Evolutionary conservation across 92 coral and sea anemone species (phyloP).

Genomic region (Galaxea fascicularis): DNA sequence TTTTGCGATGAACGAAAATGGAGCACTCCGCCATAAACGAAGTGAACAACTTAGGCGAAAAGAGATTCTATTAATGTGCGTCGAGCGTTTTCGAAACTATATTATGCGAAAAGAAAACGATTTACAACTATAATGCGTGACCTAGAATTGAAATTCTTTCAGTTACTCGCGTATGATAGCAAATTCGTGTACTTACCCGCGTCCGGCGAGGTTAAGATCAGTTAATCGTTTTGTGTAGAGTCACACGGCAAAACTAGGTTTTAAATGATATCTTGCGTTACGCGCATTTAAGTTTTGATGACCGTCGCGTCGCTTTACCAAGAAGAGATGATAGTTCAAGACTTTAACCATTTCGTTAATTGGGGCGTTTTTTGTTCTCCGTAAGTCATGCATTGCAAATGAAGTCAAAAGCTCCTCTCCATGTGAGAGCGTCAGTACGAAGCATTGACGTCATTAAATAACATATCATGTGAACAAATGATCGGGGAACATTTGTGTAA

Average conservation of each 20-base stretch:
- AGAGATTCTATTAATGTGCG: background rate
- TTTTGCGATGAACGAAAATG: background rate
- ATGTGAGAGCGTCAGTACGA: background rate
- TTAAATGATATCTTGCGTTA: background rate
- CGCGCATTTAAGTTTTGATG: background rate
- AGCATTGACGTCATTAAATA: constrained; percentile 8
- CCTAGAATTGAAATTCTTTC: constrained; percentile 29
- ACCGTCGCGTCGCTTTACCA: constrained; percentile 13
- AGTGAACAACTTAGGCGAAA: background rate
- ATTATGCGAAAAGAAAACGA: background rate
- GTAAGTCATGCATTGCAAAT: constrained; percentile 53
- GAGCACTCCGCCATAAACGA: background rate
- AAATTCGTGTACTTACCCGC: constrained; percentile 8
- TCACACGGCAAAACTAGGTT: background rate
- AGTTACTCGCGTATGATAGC: background rate
- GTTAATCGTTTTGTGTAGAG: background rate
- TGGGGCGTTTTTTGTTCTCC: background rate
- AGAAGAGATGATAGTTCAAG: background rate
- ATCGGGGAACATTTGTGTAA: background rate
- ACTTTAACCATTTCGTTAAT: background rate
- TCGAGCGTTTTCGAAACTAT: background rate
- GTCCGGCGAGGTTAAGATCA: background rate
- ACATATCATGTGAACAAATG: background rate
- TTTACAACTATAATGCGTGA: constrained; percentile 24
- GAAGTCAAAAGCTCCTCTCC: background rate